Conservation (phyloP, 2,888 invertebrate genomes). For the Panorpa germanica region DNA sequence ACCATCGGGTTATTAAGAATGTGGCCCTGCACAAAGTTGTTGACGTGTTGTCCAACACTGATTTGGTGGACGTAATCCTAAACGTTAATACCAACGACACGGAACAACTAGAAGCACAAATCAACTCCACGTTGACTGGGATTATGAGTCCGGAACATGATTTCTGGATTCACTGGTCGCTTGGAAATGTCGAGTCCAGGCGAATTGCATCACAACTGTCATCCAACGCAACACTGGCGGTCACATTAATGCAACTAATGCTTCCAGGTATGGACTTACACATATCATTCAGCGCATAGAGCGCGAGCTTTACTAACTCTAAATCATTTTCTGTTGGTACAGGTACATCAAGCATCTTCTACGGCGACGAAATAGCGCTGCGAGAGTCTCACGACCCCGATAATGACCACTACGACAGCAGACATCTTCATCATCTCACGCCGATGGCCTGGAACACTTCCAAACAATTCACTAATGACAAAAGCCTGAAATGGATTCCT, state of each 20-base stretch:
- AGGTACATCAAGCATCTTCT: conserved; percentile 71
- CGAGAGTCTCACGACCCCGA: conserved; percentile 34
- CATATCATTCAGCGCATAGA: too few relatives aligned
- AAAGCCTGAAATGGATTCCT: conserved; percentile 44
- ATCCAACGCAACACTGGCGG: conserved; percentile 44
- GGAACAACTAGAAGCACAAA: conserved; percentile 32
- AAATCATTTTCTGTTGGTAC: too few relatives aligned
- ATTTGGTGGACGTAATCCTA: conserved; percentile 52
- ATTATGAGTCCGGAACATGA: conserved; percentile 38
- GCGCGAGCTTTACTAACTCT: too few relatives aligned
- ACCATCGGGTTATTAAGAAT: conserved; percentile 31
- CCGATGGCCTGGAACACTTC: conserved; percentile 43
- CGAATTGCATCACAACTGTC: conserved; percentile 36
- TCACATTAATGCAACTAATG: conserved; percentile 54
- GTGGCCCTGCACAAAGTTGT: conserved; percentile 26
- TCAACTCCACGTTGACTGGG: conserved; percentile 34
- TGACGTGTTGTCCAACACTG: conserved; percentile 42
- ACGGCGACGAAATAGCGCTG: conserved; percentile 78
- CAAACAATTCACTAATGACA: conserved; percentile 27
- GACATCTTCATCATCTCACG: conserved; percentile 44
- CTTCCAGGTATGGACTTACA: too few relatives aligned
- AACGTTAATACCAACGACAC: conserved; percentile 37
- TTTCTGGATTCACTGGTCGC: conserved; percentile 68
- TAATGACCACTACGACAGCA: conserved; percentile 34
- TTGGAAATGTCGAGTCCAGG: conserved; percentile 41